phyloP scores from a whole-genome alignment of 1,140 invertebrate species.

The Planococcus citri region DNA sequence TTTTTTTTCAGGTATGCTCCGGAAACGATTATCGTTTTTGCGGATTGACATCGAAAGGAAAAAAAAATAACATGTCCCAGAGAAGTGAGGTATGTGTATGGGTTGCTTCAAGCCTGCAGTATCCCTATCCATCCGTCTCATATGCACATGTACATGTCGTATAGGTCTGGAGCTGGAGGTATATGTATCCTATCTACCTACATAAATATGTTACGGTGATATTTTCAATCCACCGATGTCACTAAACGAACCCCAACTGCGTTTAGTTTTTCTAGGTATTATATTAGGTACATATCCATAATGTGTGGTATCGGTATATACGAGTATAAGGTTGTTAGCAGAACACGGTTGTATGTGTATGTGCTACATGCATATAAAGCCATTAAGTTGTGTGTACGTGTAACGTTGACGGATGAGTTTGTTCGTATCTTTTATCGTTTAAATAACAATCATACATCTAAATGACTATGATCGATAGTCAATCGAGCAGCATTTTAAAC shows the following conservation, averaged over 20 bases:
- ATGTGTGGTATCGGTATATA: not conserved
- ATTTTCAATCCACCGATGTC: not conserved
- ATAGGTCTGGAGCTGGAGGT: not conserved
- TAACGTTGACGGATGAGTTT: constrained; percentile 18
- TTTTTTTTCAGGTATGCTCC: not conserved
- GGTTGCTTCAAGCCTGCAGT: too few relatives aligned
- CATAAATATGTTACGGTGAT: not conserved
- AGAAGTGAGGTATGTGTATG: too few relatives aligned
- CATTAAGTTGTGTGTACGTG: not conserved
- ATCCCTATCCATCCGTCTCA: too few relatives aligned
- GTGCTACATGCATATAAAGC: not conserved
- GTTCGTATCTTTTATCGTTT: not conserved
- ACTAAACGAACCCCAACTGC: not conserved
- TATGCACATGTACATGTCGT: too few relatives aligned
- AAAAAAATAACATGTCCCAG: not conserved
- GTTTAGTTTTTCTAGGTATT: not conserved
- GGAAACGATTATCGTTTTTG: not conserved
- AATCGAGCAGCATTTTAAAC: not conserved
- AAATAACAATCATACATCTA: constrained; percentile 15
- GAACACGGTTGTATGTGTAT: too few relatives aligned
- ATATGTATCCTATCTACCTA: not conserved
- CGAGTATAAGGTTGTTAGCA: too few relatives aligned
- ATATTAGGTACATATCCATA: too few relatives aligned
- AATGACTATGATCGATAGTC: constrained; percentile 14
- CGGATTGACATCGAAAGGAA: not conserved